Base-by-base conservation (phyloP, 2,888 invertebrate genomes). In the Cephus sareptanus region DNA sequence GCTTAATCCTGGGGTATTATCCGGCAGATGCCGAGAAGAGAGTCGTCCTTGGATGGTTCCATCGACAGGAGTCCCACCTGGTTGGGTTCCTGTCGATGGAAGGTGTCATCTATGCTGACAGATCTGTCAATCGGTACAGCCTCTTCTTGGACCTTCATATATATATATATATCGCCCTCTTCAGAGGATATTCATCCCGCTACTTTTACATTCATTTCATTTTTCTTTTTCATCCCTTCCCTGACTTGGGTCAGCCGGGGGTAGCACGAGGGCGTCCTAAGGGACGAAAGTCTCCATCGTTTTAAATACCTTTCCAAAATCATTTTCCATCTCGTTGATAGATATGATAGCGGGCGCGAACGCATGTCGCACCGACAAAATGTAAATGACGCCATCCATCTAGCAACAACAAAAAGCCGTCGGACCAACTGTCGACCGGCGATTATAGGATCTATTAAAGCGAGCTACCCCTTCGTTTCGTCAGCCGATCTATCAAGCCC, bases 361-460 rank as follows among this genome's bases (percentile, higher is more conserved):
- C 90, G 91, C 91, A 90, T 90, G 89, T 89, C 91, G 91, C 86
- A 88, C 89, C 90, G 91, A 91, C 91, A 91, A 91, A 91, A 91
- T 91, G 91, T 91, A 91, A 91, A 91, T 91, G 91, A 88, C 90
- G 86, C 86, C 87, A 91, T 91, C 91, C 90, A 91, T 91, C 91
- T 91, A 88, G 82, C 83, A 84, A 87, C 86, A 88, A 90, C 91
- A 91, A 91, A 91, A 91, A 91, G 89, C 81, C 81, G 83, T 89
- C 86, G 87, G 85, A 87, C 91, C 91, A 91, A 91, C 91, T 91
- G 91, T 91, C 91, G 91, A 88, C 89, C 85, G 86, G 88, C 91
- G 90, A 91, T 91, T 91, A 91, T 91, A 85, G 90, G 89, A 91
- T 90, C 91, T 91, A 91, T 91, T 91, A 91, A 91, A 91, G 89